Percentiles rank a stretch among this genome's conserved stretches.
Conservation (phyloP, 2,797 vertebrate genomes). For the Argentina silus region DNA sequence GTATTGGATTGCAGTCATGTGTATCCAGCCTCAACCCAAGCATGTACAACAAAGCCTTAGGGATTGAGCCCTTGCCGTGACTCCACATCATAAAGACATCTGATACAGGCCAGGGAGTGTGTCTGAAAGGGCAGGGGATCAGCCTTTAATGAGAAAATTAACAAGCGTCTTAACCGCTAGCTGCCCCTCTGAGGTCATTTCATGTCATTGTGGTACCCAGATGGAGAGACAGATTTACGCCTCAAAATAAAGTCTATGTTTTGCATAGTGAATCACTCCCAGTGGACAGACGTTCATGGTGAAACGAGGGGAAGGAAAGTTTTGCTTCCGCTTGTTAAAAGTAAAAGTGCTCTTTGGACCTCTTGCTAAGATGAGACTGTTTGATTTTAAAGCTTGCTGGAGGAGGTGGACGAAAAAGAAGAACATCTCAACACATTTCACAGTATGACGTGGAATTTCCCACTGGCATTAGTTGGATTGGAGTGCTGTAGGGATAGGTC, state of each 20-base stretch:
- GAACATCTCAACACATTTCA: constrained; percentile 47
- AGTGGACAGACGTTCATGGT: not conserved
- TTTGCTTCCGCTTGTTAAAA: constrained; percentile 21
- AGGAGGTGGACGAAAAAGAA: constrained; percentile 36
- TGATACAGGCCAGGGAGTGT: constrained; percentile 11
- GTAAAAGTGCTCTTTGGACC: constrained; percentile 19
- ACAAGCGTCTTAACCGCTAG: constrained; percentile 35
- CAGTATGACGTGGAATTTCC: constrained; percentile 73
- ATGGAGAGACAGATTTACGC: constrained; percentile 8
- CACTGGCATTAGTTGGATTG: constrained; percentile 37
- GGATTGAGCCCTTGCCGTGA: constrained; percentile 24
- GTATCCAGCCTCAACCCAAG: constrained; percentile 8
- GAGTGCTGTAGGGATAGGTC: constrained; percentile 32
- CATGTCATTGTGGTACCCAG: not conserved
- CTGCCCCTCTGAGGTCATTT: constrained; percentile 13
- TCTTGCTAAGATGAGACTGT: constrained; percentile 1
- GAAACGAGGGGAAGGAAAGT: constrained; percentile 11
- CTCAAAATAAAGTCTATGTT: constrained; percentile 3
- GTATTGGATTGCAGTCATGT: constrained; percentile 4
- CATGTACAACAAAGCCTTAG: constrained; percentile 15
- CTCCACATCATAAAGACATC: constrained; percentile 24
- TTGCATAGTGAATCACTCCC: constrained; percentile 18
- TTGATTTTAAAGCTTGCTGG: constrained; percentile 33
- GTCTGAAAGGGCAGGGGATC: constrained; percentile 28
- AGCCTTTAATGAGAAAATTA: constrained; percentile 37